Evolutionary conservation across 92 coral and sea anemone species (phyloP).

Genomic region (Palythoa heliodiscus): DNA sequence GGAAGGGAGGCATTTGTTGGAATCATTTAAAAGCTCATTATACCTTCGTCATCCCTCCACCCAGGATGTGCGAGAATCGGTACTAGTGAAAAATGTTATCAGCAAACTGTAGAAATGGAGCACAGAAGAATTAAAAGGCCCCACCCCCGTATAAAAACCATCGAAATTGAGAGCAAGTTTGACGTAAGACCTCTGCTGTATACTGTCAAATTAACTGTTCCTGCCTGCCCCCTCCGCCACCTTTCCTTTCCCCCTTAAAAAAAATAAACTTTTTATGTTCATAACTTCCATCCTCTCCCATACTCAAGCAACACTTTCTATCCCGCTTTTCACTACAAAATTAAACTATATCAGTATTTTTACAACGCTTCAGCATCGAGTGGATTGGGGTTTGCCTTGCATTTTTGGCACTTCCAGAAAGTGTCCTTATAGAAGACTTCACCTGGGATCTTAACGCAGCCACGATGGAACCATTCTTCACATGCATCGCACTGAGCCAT

Average conservation of each 20-base stretch:
- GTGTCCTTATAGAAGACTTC: not conserved
- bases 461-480: slow-evolving; percentile 1
- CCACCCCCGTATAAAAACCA: not conserved
- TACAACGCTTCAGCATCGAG: not conserved
- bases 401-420: slow-evolving; percentile 6
- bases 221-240: not conserved
- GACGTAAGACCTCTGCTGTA: not conserved
- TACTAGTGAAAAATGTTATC: not conserved
- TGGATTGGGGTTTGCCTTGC: slow-evolving; percentile 3
- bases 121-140: not conserved
- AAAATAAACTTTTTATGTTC: not conserved
- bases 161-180: not conserved
- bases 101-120: not conserved
- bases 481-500: slow-evolving; percentile 7
- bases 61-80: not conserved
- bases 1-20: no score
- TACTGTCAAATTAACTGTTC: not conserved
- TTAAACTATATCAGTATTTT: not conserved
- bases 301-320: no score
- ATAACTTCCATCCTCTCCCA: not conserved
- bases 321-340: not conserved
- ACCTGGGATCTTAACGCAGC: not conserved
- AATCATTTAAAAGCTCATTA: no score
- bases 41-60: no score
- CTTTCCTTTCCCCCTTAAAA: not conserved